Conservation (phyloP, 2,113 vertebrate species). For the Pimephales promelas region DNA sequence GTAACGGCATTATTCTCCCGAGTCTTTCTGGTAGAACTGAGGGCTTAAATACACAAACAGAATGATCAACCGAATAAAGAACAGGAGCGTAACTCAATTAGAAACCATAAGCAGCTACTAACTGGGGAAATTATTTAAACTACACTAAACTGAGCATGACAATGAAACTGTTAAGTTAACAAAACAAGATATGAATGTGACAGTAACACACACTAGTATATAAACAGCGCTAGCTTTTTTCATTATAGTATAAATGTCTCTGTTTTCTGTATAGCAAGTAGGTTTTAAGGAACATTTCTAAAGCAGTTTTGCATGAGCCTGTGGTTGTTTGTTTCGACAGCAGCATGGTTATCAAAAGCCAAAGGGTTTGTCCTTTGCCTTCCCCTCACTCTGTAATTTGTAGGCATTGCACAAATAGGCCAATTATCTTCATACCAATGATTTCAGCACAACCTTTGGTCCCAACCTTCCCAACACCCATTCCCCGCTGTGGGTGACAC, state of each 20-base stretch:
- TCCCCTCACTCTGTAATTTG: conserved; percentile 17
- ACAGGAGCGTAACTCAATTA: too few relatives aligned
- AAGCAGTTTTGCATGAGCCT: not conserved
- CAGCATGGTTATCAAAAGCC: not conserved
- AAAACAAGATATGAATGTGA: too few relatives aligned
- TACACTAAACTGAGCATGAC: too few relatives aligned
- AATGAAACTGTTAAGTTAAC: too few relatives aligned
- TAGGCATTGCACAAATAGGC: conserved; percentile 32
- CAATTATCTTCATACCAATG: conserved; percentile 43
- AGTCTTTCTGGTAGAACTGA: too few relatives aligned
- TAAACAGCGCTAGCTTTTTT: not conserved
- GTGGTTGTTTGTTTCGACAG: conserved; percentile 22
- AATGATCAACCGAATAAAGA: too few relatives aligned
- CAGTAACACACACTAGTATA: too few relatives aligned
- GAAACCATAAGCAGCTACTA: too few relatives aligned
- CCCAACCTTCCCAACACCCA: not conserved
- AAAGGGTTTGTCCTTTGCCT: conserved; percentile 21
- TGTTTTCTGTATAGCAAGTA: not conserved
- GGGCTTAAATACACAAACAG: too few relatives aligned
- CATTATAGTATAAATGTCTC: not conserved
- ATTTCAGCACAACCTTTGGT: conserved; percentile 48
- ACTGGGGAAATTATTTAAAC: too few relatives aligned
- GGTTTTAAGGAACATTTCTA: conserved; percentile 7
- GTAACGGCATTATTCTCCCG: too few relatives aligned
- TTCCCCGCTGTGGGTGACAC: conserved; percentile 50